These are phyloP conservation scores for Hippopotamus amphibius DNA, from an alignment of 2,113 vertebrate species.

Conservation along the genomic window DNA sequence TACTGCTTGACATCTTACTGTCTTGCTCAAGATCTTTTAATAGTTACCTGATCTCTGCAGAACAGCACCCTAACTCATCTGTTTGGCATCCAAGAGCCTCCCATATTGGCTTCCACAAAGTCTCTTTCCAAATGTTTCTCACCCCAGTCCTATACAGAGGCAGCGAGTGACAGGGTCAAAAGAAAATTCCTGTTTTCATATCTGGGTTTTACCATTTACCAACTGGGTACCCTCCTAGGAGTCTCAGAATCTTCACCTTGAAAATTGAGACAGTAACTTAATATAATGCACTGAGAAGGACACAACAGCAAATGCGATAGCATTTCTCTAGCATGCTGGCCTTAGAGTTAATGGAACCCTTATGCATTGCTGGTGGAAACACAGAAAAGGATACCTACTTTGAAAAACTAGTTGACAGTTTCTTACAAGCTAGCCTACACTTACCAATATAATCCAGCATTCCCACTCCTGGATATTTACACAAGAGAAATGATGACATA, in stretches of 20 bases:
- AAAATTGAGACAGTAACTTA: not conserved
- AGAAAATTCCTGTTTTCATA: not conserved
- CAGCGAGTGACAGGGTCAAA: not conserved
- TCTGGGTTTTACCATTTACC: not conserved
- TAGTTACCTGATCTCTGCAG: not conserved
- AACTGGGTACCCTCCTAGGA: not conserved
- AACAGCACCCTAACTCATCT: not conserved
- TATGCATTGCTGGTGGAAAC: not conserved
- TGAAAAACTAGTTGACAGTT: constrained; percentile 6
- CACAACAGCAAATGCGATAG: accelerated
- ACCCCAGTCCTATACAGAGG: not conserved
- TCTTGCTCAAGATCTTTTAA: not conserved
- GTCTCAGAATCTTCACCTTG: not conserved
- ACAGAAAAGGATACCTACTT: not conserved
- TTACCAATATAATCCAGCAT: not conserved
- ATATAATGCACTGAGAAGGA: not conserved
- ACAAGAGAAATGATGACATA: not conserved
- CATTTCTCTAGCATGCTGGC: not conserved
- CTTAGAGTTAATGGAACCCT: not conserved
- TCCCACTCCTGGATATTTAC: not conserved
- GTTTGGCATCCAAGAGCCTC: not conserved
- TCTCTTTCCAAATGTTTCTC: not conserved
- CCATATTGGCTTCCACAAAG: not conserved
- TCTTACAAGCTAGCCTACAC: not conserved
- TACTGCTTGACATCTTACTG: not conserved